Conservation (phyloP, 2,113 vertebrate genomes). For the Melanostigma gelatinosum region DNA sequence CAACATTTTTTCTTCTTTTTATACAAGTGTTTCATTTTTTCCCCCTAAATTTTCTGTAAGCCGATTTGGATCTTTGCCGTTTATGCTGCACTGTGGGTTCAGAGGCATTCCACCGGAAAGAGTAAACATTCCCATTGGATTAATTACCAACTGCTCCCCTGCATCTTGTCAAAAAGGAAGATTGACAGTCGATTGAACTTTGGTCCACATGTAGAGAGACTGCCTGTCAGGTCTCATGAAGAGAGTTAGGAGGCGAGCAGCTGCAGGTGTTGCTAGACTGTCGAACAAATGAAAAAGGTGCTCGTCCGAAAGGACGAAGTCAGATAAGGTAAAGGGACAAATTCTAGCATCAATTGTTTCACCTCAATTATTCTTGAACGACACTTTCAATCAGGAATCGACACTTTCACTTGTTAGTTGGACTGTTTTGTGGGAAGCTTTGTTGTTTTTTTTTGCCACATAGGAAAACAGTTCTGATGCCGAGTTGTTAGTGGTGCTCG, state of each 20-base stretch:
- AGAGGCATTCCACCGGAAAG: constrained; percentile 57
- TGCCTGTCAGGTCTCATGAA: constrained; percentile 44
- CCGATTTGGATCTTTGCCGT: constrained; percentile 32
- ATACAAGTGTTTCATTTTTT: constrained; percentile 16
- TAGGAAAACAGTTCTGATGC: constrained; percentile 4
- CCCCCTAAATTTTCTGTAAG: constrained; percentile 32
- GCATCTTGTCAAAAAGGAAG: constrained; percentile 48
- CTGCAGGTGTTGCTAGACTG: constrained; percentile 33
- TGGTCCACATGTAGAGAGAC: constrained; percentile 35
- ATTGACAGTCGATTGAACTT: constrained; percentile 70
- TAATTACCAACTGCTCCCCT: constrained; percentile 63
- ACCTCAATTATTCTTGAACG: neutral
- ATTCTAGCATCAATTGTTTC: neutral
- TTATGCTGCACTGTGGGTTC: constrained; percentile 44
- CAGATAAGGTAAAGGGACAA: constrained; percentile 5
- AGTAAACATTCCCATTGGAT: constrained; percentile 68
- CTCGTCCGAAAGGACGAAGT: constrained; percentile 6
- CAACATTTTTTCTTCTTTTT: constrained; percentile 20
- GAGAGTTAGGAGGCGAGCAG: constrained; percentile 1
- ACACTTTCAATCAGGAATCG: neutral
- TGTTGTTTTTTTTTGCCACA: constrained; percentile 4
- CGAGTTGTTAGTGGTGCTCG: neutral
- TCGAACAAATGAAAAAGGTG: constrained; percentile 7
- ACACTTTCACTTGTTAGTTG: neutral
- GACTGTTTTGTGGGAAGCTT: neutral